Base-by-base conservation (phyloP, 2,113 vertebrate genomes). In the Cyprinus carpio region DNA sequence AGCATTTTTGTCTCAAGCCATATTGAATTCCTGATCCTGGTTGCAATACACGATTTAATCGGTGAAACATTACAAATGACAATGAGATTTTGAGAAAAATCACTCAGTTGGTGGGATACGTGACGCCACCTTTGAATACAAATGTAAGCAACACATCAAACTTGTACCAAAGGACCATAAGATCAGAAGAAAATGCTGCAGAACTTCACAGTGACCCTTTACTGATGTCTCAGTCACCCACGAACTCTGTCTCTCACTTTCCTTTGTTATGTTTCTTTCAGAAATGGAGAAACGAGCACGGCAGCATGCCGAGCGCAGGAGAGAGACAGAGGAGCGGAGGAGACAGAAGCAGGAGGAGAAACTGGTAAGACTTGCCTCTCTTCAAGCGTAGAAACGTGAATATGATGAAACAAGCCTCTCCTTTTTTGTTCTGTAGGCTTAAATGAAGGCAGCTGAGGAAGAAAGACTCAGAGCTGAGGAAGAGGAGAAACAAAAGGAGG, bases 261-360 rank as follows among this genome's bases (percentile, higher is more conserved):
- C 4, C 10, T 20, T 71, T n/a, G 76, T 46, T 76, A 76, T 81
- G 18, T 27, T 37, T 82, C 18, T 20, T 84, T 46, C 90, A 99
- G 98, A 96, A 54, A 99, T 99, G 97, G 96, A 98, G 91, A 94
- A 95, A 87, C 96, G 97, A 83, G 97, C 97, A 15, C 88, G 51
- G 46, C 95, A 94, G 85, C 94, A 97, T 1, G 93, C 94, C 64
- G 95, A 96, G 91, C 92, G 93, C 72, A 96, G 91, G 92, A 96
- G 83, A 86, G 92, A 96, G 92, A 89, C 96, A 56, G 95, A 97
- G 89, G 96, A 96, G 89, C 91, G 91, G 79, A 98, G 94, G 90
- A 95, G 87, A 87, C 95, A 65, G 90, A 95, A 92, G 90, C 94
- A 97, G 88, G 95, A 98, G 18, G 95, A 97, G 67, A 98, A 94